Conservation (phyloP, 2,113 vertebrate species). For the Alexandromys fortis region DNA sequence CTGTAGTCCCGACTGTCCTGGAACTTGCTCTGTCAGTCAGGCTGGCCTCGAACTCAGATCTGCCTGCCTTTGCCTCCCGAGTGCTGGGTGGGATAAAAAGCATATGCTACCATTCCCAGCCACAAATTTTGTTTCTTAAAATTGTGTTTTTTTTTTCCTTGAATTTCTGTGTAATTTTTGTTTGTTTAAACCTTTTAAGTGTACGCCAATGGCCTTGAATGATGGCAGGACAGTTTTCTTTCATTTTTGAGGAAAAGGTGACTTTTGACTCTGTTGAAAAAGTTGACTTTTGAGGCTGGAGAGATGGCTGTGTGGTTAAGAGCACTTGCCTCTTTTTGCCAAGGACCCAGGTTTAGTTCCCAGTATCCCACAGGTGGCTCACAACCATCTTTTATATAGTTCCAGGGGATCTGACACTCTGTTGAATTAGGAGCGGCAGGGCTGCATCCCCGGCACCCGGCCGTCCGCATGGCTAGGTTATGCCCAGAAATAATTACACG, state of each 20-base stretch:
- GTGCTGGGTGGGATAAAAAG: not conserved
- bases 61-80: not conserved
- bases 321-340: not conserved
- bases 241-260: not conserved
- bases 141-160: constrained; percentile 26
- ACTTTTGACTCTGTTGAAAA: constrained; percentile 23
- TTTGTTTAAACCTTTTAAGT: constrained; percentile 46
- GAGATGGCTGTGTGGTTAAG: not conserved
- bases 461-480: no score
- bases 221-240: constrained; percentile 23
- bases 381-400: not conserved
- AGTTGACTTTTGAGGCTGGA: not conserved
- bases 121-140: not conserved
- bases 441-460: no score
- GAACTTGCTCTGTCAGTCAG: not conserved
- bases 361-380: not conserved
- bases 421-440: no score
- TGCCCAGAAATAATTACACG: no score
- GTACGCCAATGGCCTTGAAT: not conserved
- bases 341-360: not conserved
- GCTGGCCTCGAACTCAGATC: not conserved
- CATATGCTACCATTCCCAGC: not conserved
- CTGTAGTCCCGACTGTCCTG: not conserved
- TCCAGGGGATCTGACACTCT: not conserved
- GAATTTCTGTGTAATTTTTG: constrained; percentile 43